Evolutionary conservation across 2,797 vertebrate species (phyloP).

Genomic region (Peromyscus nudipes): DNA sequence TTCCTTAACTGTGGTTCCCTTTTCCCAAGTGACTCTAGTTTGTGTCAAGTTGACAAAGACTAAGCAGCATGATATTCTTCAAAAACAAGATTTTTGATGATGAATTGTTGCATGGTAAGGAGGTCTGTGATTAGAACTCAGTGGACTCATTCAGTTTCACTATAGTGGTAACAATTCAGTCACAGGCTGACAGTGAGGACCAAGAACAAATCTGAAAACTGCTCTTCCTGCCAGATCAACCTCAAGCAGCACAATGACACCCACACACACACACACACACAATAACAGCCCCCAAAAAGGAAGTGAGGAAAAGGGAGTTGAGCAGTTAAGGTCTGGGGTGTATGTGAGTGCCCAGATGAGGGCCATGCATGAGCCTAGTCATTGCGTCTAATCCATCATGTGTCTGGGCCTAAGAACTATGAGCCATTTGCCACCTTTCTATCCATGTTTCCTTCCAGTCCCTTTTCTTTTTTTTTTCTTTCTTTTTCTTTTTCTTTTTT

Average conservation of each 20-base stretch:
- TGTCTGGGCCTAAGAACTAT: not conserved
- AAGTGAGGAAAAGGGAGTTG: not conserved
- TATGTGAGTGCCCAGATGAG: not conserved
- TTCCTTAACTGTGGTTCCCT: not conserved
- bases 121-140: not conserved
- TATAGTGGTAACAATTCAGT: not conserved
- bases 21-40: not conserved
- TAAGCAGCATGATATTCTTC: not conserved
- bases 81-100: conserved; percentile 47
- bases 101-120: not conserved
- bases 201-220: not conserved
- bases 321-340: not conserved
- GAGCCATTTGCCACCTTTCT: not conserved
- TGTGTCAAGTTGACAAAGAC: not conserved
- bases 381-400: not conserved
- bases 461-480: too few relatives aligned
- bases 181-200: not conserved
- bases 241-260: not conserved
- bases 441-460: not conserved
- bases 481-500: too few relatives aligned
- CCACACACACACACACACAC: not conserved
- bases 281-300: not conserved
- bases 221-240: not conserved
- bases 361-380: not conserved
- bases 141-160: conserved; percentile 14